Base-by-base conservation (phyloP, 2,888 invertebrate species). In the Achlya flavicornis region DNA sequence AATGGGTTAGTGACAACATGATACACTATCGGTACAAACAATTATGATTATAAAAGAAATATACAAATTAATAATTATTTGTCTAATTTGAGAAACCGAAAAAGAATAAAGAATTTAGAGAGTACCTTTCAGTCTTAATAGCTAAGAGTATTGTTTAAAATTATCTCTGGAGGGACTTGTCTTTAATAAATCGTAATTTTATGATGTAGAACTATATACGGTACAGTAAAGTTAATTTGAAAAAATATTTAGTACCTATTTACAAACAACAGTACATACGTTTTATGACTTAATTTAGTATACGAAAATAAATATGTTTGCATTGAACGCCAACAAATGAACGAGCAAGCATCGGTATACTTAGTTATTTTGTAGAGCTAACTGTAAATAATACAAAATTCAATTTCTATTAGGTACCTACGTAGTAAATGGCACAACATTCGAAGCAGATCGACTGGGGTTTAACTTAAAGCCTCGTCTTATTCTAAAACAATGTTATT, bases 131-230 rank as follows among this genome's bases (percentile, higher is more conserved):
- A 92, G 92, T 92, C 93, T 92, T 93, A 92, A 85, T 81, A 82
- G 87, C 91, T 92, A 93, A 86, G 81, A 90, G 84, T 90, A 89
- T 87, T 89, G 86, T 88, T 88, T 87, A 85, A 85, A 87, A 87
- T 80, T 87, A 86, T 88, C 72, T 88, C 79, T 92, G 92, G 93
- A 92, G 91, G 93, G 92, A 93, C 78, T 92, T 90, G 81, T 86
- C 83, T 83, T 89, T 72, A 86, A 88, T 85, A 84, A 86, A 85
- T 86, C 79, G 84, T 87, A 84, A 77, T 80, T 83, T 84, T 83
- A 83, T 77, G 79, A 81, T 74, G 80, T 89, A 88, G 83, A 85
- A 79, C 77, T 88, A 84, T 85, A 76, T 85, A 81, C 85, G 85
- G 85, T 80, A 82, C 73, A 70, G 77, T 81, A 79, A 80, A 79